Percentiles rank a stretch among this genome's conserved stretches.
These are phyloP conservation scores for Urocolius indicus DNA, from an alignment of 2,113 vertebrate genomes.

Conservation along the genomic window DNA sequence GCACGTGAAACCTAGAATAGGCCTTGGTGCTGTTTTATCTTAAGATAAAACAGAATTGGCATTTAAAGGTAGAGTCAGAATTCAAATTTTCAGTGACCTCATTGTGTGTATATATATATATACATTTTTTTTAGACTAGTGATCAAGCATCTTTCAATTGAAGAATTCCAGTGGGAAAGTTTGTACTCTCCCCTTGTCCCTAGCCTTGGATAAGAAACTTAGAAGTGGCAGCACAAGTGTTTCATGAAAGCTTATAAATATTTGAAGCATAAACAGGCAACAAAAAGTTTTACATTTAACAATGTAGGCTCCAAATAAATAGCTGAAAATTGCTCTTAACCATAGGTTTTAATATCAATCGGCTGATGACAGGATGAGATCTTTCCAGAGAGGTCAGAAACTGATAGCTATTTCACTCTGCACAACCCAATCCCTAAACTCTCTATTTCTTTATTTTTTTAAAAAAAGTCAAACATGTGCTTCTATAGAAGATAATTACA, in stretches of 20 bases:
- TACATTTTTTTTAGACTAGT: not conserved
- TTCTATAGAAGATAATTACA: constrained; percentile 57
- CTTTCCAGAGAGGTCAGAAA: constrained; percentile 63
- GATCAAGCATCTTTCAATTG: constrained; percentile 3
- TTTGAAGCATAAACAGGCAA: constrained; percentile 69
- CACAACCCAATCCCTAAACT: constrained; percentile 23
- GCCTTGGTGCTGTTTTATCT: not conserved
- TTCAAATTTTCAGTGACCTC: not conserved
- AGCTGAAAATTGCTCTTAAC: constrained; percentile 79
- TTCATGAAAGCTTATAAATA: constrained; percentile 63
- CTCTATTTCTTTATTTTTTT: not conserved
- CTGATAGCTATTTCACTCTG: constrained; percentile 61
- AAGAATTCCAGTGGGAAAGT: constrained; percentile 37
- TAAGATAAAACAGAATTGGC: constrained; percentile 1
- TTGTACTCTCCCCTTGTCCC: not conserved
- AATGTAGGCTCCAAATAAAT: constrained; percentile 68
- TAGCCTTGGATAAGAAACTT: constrained; percentile 56
- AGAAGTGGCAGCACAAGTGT: constrained; percentile 44
- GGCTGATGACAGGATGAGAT: constrained; percentile 68
- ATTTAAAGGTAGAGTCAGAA: constrained; percentile 28
- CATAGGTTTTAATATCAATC: constrained; percentile 76
- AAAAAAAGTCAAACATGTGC: not conserved
- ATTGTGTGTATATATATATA: not conserved
- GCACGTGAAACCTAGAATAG: not conserved
- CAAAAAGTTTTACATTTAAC: constrained; percentile 71